Percentiles rank a stretch among this genome's conserved stretches.
phyloP scores from a whole-genome alignment of 2,888 invertebrate species.

The Cerceris ruficornis region DNA sequence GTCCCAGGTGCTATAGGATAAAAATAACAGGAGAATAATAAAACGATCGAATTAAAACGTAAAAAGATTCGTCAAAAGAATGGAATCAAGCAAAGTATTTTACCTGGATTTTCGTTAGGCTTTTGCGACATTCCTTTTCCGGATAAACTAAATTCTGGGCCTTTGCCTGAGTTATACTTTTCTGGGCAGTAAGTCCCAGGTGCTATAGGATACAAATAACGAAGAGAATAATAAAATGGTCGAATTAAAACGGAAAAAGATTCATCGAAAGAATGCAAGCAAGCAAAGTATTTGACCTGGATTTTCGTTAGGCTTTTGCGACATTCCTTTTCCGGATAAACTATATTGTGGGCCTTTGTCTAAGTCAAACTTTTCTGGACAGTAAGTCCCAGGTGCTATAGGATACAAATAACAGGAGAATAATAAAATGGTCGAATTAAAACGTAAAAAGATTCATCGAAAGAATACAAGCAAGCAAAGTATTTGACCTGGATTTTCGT shows the following conservation, averaged over 20 bases:
- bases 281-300: conserved; percentile 82
- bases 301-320: conserved; percentile 83
- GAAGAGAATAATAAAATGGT: neutral
- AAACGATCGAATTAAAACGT: neutral
- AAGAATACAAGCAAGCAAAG: conserved; percentile 1
- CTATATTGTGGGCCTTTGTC: conserved; percentile 85
- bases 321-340: conserved; percentile 84
- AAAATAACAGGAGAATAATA: neutral
- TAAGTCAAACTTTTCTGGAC: conserved; percentile 84
- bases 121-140: conserved; percentile 80
- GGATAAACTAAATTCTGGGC: conserved; percentile 83
- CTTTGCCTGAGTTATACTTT: conserved; percentile 83
- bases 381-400: conserved; percentile 85
- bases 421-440: neutral
- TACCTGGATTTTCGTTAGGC: conserved; percentile 78
- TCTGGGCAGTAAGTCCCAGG: conserved; percentile 82
- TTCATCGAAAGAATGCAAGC: neutral
- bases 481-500: conserved; percentile 83
- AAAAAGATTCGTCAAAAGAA: neutral
- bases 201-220: conserved; percentile 37
- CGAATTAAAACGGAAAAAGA: neutral
- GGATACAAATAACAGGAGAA: neutral
- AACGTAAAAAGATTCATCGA: neutral
- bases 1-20: conserved; percentile 83
- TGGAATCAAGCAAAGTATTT: neutral